phyloP scores from a whole-genome alignment of 2,113 vertebrate species.

The Ailuropoda melanoleuca region DNA sequence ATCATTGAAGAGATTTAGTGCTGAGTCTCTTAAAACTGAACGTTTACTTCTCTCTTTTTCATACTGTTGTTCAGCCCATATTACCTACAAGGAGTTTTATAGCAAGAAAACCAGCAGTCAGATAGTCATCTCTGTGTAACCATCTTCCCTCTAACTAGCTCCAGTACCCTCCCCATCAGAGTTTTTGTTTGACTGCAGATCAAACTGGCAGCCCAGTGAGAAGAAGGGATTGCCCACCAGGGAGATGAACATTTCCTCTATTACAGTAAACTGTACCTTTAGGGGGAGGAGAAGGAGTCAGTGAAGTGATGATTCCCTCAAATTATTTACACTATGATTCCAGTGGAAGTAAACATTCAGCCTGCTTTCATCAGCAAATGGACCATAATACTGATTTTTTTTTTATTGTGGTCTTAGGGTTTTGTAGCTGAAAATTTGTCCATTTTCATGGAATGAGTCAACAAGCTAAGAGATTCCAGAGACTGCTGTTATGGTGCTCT shows the following conservation, averaged over 20 bases:
- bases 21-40: constrained; percentile 83
- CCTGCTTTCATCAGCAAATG: constrained; percentile 32
- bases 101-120: constrained; percentile 31
- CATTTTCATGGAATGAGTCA: neutral
- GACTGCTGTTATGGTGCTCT: neutral
- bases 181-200: neutral
- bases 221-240: neutral
- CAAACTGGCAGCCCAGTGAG: constrained; percentile 9
- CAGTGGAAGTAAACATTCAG: constrained; percentile 13
- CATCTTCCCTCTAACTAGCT: neutral
- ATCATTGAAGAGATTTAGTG: constrained; percentile 94
- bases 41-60: constrained; percentile 93
- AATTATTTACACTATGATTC: constrained; percentile 43
- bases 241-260: constrained; percentile 24
- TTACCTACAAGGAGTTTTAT: constrained; percentile 86
- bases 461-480: constrained; percentile 23
- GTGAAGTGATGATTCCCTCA: neutral
- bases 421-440: neutral
- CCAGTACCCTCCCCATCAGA: neutral
- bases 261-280: neutral
- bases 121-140: neutral
- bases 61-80: constrained; percentile 98
- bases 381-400: constrained; percentile 38
- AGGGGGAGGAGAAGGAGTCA: neutral
- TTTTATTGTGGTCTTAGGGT: neutral